These are phyloP conservation scores for Cyrtodaria siliqua DNA, from an alignment of 2,888 invertebrate species.

Conservation along the genomic window DNA sequence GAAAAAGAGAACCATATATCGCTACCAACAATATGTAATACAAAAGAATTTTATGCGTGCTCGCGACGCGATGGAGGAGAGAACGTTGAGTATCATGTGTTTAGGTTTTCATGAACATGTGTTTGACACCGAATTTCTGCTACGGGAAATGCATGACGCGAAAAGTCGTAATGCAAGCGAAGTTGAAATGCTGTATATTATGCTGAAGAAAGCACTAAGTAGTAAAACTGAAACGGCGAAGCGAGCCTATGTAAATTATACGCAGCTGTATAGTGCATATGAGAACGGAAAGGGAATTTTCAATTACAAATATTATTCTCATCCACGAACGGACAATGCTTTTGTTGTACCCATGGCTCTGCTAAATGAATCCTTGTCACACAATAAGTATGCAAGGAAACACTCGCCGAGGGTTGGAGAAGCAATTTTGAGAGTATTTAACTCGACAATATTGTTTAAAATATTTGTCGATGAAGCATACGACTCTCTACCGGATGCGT, in stretches of 20 bases:
- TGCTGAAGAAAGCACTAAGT: constrained; percentile 43
- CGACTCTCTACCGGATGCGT: neutral
- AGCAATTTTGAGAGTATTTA: constrained; percentile 42
- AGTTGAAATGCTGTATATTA: constrained; percentile 36
- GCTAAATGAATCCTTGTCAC: constrained; percentile 48
- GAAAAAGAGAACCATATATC: constrained; percentile 54
- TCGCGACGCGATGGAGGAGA: constrained; percentile 73
- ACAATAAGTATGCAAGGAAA: constrained; percentile 33
- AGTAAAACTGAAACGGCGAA: constrained; percentile 59
- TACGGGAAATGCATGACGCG: constrained; percentile 16
- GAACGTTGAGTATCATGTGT: constrained; percentile 66
- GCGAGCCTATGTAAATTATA: constrained; percentile 63
- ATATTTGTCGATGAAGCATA: constrained; percentile 36
- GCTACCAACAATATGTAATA: constrained; percentile 67
- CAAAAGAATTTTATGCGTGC: constrained; percentile 73
- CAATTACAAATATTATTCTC: constrained; percentile 60
- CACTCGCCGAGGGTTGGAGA: constrained; percentile 39
- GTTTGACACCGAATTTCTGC: constrained; percentile 51
- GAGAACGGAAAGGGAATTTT: constrained; percentile 63
- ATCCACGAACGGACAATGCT: constrained; percentile 39
- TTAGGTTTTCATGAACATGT: constrained; percentile 65
- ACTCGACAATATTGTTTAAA: constrained; percentile 27
- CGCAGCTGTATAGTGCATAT: constrained; percentile 58
- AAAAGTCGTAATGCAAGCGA: constrained; percentile 18
- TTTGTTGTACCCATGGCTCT: constrained; percentile 63